These are phyloP conservation scores for Tenebrosternarchus preto DNA, from an alignment of 2,113 vertebrate species.

Conservation along the genomic window DNA sequence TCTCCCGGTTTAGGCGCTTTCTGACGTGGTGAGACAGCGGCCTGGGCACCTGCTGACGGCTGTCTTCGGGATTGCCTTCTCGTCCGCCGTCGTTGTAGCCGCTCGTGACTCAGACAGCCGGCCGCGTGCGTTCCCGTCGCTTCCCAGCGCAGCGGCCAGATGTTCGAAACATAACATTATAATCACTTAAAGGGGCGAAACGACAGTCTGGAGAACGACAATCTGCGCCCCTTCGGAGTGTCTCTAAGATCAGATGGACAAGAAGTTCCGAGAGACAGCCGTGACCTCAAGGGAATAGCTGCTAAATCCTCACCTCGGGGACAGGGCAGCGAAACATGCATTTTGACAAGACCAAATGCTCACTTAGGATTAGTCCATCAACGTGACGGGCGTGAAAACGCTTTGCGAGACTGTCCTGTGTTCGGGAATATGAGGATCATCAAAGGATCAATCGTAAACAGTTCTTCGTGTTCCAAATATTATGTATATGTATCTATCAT, in stretches of 20 bases:
- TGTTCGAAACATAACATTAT: conserved; percentile 48
- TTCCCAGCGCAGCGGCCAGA: conserved; percentile 53
- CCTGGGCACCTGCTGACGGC: conserved; percentile 31
- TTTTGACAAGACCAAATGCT: conserved; percentile 41
- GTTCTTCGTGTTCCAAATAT: not conserved
- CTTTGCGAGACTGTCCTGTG: not conserved
- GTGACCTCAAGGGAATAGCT: conserved; percentile 39
- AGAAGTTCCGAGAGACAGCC: conserved; percentile 31
- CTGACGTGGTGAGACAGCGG: conserved; percentile 55
- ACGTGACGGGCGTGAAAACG: not conserved
- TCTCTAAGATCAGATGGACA: conserved; percentile 27
- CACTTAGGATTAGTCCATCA: conserved; percentile 26
- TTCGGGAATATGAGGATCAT: not conserved
- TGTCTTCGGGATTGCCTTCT: conserved; percentile 24
- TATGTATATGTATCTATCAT: not conserved
- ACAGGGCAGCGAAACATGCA: conserved; percentile 35
- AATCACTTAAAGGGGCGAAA: conserved; percentile 26
- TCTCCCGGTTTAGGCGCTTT: conserved; percentile 45
- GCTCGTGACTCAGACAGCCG: conserved; percentile 43
- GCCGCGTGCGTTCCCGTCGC: conserved; percentile 31
- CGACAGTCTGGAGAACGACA: conserved; percentile 10
- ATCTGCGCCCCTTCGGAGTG: not conserved
- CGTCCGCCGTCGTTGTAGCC: conserved; percentile 17
- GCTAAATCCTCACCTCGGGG: conserved; percentile 28
- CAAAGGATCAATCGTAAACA: not conserved